Base-by-base conservation (phyloP, 2,888 invertebrate genomes). In the Andrena hattorfiana region DNA sequence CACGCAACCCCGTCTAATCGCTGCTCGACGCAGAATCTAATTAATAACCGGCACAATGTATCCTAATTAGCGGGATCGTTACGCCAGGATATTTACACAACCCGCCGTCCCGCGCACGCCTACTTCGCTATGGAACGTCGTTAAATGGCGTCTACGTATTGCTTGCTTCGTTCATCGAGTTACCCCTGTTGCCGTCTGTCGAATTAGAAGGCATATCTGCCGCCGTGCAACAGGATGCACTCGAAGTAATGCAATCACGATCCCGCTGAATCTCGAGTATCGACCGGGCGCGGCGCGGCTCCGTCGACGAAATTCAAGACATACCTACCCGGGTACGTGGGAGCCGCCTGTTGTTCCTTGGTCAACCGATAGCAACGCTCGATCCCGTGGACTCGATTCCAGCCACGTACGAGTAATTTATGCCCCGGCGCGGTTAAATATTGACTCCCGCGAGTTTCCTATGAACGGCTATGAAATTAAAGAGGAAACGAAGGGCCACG, bases 241-340 rank as follows among this genome's bases (percentile, higher is more conserved):
- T 23, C 59, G 76, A 76, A 72, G 85, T 85, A 84, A 81, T 80
- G 85, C 71, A 82, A 87, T 83, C 86, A 83, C 73, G 73, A 77
- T 66, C 69, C 48, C 70, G 32, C 66, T 76, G 85, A 85, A 87
- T 87, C 74, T 75, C 79, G 79, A 62, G 73, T 75, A 83, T 87
- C 80, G 87, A 76, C 28, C 30, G 42, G 32, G 20, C 28, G 71
- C 63, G 59, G 72, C 68, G 49, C 70, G 78, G 75, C 79, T 82
- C 84, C 83, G 86, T 75, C 79, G 87, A 87, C 86, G 86, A 73
- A 82, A 83, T 87, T 81, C 77, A 70, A 77, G 86, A 68, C 75
- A 84, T 84, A 75, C 78, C 78, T 42, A 42, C 42, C 3, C 42
- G 42, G 42, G 7, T 74, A 49, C 64, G 23, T 56, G 56, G 23